phyloP scores from a whole-genome alignment of 2,888 invertebrate species.

The Cheilosia impressa region DNA sequence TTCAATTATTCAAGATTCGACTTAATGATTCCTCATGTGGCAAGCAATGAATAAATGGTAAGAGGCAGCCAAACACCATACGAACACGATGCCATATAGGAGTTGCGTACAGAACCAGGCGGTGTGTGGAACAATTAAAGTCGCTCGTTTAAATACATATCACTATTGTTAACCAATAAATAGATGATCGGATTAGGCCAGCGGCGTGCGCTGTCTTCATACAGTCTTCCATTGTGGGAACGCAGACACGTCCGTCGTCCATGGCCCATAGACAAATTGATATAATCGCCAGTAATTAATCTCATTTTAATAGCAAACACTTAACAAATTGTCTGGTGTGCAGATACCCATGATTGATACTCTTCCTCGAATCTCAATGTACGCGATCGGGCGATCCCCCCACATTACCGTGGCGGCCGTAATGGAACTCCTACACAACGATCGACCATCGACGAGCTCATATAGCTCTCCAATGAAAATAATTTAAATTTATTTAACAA shows the following conservation, averaged over 20 bases:
- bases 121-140: slow-evolving; percentile 38
- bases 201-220: slow-evolving; percentile 48
- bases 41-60: slow-evolving; percentile 24
- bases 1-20: slow-evolving; percentile 66
- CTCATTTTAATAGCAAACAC: slow-evolving; percentile 73
- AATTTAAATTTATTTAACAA: slow-evolving; percentile 55
- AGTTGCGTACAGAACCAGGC: slow-evolving; percentile 1
- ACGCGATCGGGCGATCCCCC: not conserved
- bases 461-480: slow-evolving; percentile 41
- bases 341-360: slow-evolving; percentile 66
- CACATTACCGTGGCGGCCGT: not conserved
- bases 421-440: slow-evolving; percentile 61
- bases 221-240: slow-evolving; percentile 50
- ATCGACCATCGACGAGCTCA: not conserved
- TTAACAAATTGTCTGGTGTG: slow-evolving; percentile 70
- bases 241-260: slow-evolving; percentile 26
- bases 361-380: slow-evolving; percentile 24
- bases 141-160: slow-evolving; percentile 6
- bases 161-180: slow-evolving; percentile 54
- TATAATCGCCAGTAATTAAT: slow-evolving; percentile 67
- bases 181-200: slow-evolving; percentile 58
- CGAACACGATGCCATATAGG: not conserved
- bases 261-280: slow-evolving; percentile 68
- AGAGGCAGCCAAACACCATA: slow-evolving; percentile 11
- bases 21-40: slow-evolving; percentile 62